Percentiles rank a stretch among this genome's conserved stretches.
These are phyloP conservation scores for Chaetops frenatus DNA, from an alignment of 2,113 vertebrate species.

Conservation along the genomic window DNA sequence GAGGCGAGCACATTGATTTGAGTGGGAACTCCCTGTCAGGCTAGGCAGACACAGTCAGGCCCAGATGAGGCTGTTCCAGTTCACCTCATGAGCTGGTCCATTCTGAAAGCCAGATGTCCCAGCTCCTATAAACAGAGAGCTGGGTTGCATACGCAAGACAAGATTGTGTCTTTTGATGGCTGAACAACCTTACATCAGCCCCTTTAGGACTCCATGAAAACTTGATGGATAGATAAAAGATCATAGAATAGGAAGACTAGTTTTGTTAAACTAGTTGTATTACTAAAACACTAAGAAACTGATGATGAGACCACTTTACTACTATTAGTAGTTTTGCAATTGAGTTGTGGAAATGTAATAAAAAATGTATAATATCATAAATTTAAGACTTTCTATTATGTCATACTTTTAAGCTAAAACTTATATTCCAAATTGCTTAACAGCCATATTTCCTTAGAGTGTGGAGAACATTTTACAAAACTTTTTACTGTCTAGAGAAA, in stretches of 20 bases:
- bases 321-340: neutral
- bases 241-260: neutral
- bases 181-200: neutral
- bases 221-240: neutral
- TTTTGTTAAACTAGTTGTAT: neutral
- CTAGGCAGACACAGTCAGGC: neutral
- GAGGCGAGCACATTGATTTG: neutral
- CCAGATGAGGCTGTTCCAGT: neutral
- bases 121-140: neutral
- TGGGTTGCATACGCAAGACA: neutral
- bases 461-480: neutral
- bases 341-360: neutral
- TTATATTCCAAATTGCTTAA: neutral
- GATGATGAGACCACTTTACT: neutral
- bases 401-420: neutral
- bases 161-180: neutral
- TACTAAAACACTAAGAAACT: neutral
- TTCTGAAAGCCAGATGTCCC: neutral
- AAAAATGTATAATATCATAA: neutral
- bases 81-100: neutral
- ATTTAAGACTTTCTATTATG: neutral
- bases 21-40: neutral
- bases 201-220: neutral
- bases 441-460: neutral
- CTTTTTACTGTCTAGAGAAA: neutral